Percentiles rank a stretch among this genome's conserved stretches.
Evolutionary conservation across 1,140 invertebrate genomes (phyloP).

Genomic region (Chelonus insularis): DNA sequence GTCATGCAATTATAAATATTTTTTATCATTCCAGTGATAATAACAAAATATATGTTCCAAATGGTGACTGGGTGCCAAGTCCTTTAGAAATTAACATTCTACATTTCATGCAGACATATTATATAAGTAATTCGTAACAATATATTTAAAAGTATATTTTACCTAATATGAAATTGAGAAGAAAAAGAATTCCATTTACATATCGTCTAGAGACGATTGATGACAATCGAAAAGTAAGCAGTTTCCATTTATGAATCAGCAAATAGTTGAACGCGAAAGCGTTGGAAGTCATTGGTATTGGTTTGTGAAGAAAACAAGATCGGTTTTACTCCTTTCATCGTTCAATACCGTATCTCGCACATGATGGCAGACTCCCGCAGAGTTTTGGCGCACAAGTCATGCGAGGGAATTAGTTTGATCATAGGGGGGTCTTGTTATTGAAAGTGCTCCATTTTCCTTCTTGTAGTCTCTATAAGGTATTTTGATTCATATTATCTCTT

Average conservation of each 20-base stretch:
- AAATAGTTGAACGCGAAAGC: constrained; percentile 33
- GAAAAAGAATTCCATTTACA: neutral
- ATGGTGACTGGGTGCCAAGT: too few species aligned
- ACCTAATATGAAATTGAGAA: too few species aligned
- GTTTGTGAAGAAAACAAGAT: too few species aligned
- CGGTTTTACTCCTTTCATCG: neutral
- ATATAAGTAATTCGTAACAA: too few species aligned
- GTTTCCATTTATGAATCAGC: constrained; percentile 43
- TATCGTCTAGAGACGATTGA: neutral
- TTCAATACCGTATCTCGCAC: constrained; percentile 50
- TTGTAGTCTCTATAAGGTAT: too few species aligned
- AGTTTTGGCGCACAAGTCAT: constrained; percentile 54
- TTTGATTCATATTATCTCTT: too few species aligned
- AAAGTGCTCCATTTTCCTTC: constrained; percentile 35
- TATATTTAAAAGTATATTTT: too few species aligned
- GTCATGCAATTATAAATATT: too few species aligned
- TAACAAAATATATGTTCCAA: too few species aligned
- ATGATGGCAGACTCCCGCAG: constrained; percentile 58
- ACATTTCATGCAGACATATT: too few species aligned
- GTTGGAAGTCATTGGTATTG: constrained; percentile 18
- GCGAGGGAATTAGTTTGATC: constrained; percentile 57
- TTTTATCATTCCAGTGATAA: too few species aligned
- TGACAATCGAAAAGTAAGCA: constrained; percentile 1
- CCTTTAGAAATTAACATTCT: too few species aligned
- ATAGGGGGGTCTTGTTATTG: constrained; percentile 57